Evolutionary conservation across 1,140 invertebrate species (phyloP), one percentile per base, ranked within the genome.

Genomic region (Apis cerana): DNA sequence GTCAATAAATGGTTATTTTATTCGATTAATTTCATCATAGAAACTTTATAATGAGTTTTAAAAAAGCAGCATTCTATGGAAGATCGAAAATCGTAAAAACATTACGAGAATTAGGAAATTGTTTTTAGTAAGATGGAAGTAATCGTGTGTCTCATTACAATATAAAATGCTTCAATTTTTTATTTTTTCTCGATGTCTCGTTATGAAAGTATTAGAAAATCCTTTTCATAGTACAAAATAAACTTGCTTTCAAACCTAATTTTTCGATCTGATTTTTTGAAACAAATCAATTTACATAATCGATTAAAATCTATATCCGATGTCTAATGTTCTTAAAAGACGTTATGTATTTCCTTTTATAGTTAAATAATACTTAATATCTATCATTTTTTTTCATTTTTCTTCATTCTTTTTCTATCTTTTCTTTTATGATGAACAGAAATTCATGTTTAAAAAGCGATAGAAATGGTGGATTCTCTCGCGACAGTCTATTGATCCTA

Each of bases 71-170:
- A 12, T 8, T 19, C 52, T 64, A 27, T 23, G 33, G 68, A 81
- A 84, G 64, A 67, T 78, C 59, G 64, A 76, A 81, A 88, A 84
- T 87, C 82, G 74, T 80, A 80, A 75, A 84, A 81, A 87, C 68
- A 61, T 86, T 27, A 64, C 54, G 75, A 62, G 75, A n/a, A 48
- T 54, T 62, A 33, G 76, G 62, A 74, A 85, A 87, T 43, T 85
- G 69, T 84, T 77, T 67, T 82, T 84, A 86, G 17, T 71, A 61
- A 75, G 74, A 84, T 65, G 65, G 59, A 82, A 64, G 71, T 17
- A 58, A 81, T 23, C 10, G 27, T 77, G 54, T 59, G 67, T 27
- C 15, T 56, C 54, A 10, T 43, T 70, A 62, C 50, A 50, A 67
- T 82, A 82, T n/a, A 70, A 82, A 82, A 82, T 58, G 58, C n/a